Percentiles rank a stretch among this genome's conserved stretches.
Conservation (phyloP, 2,888 invertebrate genomes). For the Acanthopleura granulata region DNA sequence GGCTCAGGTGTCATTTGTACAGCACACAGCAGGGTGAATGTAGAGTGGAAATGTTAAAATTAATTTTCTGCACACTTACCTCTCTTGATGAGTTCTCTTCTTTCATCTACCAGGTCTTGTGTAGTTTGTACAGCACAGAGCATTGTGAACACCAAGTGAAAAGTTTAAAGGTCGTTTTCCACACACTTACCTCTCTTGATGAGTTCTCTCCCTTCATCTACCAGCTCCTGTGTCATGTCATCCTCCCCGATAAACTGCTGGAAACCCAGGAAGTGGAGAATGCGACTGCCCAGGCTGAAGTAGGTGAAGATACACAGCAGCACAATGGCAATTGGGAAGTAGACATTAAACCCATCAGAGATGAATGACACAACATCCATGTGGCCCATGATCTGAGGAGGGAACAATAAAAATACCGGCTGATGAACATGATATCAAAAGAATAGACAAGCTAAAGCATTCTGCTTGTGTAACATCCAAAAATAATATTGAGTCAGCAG, state of each 20-base stretch:
- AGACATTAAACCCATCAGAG: constrained; percentile 98
- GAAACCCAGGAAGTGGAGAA: constrained; percentile 84
- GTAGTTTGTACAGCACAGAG: constrained; percentile 73
- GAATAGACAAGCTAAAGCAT: too few species aligned
- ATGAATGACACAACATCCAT: constrained; percentile 98
- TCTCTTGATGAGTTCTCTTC: constrained; percentile 89
- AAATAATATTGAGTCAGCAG: too few species aligned
- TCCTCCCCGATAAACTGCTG: constrained; percentile 98
- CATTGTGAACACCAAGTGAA: background rate
- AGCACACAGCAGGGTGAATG: background rate
- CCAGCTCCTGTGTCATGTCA: constrained; percentile 90
- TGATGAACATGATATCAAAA: too few species aligned
- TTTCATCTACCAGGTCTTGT: constrained; percentile 93
- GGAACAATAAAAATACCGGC: too few species aligned
- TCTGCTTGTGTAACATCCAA: too few species aligned
- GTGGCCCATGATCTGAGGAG: constrained; percentile 90
- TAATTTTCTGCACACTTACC: constrained; percentile 77
- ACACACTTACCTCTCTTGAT: constrained; percentile 82
- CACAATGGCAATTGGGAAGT: constrained; percentile 97
- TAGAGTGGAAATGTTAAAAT: background rate
- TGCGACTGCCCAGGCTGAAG: constrained; percentile 90
- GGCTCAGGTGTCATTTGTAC: constrained; percentile 86
- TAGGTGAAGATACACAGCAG: constrained; percentile 93
- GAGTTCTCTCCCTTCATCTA: constrained; percentile 93
- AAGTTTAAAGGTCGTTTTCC: background rate